Percentiles rank a stretch among this genome's conserved stretches.
Conservation (phyloP, 2,888 invertebrate genomes). For the Thalpophila matura region DNA sequence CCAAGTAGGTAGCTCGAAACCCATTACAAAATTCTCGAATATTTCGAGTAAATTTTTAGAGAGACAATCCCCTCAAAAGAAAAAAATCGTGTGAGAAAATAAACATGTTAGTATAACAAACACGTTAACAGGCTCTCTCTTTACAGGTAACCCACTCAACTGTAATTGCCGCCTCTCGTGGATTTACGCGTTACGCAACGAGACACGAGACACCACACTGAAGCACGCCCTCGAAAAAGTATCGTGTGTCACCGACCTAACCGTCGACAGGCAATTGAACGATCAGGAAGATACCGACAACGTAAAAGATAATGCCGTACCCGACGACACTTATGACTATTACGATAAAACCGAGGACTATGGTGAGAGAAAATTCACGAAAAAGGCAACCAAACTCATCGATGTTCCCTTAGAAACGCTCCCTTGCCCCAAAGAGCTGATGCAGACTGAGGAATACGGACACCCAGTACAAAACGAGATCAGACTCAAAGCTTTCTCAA, state of each 20-base stretch:
- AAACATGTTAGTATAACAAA: slow-evolving; percentile 28
- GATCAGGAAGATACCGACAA: slow-evolving; percentile 73
- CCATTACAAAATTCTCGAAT: too few relatives aligned
- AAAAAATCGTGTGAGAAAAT: slow-evolving; percentile 34
- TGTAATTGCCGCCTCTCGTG: slow-evolving; percentile 96
- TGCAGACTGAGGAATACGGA: slow-evolving; percentile 85
- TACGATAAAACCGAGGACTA: slow-evolving; percentile 84
- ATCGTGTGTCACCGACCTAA: slow-evolving; percentile 92
- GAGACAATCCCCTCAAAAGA: slow-evolving; percentile 29
- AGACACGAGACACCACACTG: slow-evolving; percentile 93
- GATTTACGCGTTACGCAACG: slow-evolving; percentile 94
- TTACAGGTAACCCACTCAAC: slow-evolving; percentile 95
- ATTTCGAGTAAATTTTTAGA: slow-evolving; percentile 30
- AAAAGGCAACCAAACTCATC: slow-evolving; percentile 80
- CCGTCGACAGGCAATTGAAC: slow-evolving; percentile 75
- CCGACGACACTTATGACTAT: slow-evolving; percentile 84
- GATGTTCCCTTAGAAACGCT: slow-evolving; percentile 84
- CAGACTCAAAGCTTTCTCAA: slow-evolving; percentile 84
- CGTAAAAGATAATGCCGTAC: slow-evolving; percentile 73
- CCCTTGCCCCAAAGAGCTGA: slow-evolving; percentile 87
- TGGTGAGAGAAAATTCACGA: slow-evolving; percentile 72
- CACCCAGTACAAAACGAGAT: slow-evolving; percentile 88
- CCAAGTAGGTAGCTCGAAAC: too few relatives aligned
- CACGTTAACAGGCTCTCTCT: slow-evolving; percentile 63
- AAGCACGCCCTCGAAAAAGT: slow-evolving; percentile 93